Evolutionary conservation across 2,797 vertebrate genomes (phyloP), one percentile per base, ranked within the genome.

Genomic region (Danio kyathit): DNA sequence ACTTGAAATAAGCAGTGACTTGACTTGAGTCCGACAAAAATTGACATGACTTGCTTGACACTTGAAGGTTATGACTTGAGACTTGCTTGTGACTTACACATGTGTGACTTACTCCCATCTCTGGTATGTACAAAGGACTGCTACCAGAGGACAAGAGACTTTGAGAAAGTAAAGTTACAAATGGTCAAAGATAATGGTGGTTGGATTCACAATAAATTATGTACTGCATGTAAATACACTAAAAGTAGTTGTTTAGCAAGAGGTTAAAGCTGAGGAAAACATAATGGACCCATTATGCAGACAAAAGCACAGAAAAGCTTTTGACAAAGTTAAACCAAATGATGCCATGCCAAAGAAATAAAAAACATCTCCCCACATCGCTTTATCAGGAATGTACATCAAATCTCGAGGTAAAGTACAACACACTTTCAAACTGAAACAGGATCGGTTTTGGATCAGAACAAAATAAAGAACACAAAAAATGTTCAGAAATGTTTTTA

Each of bases 381-480:
- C 98, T 63, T 95, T 99, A 91, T 96, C 97, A 0, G 98, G 98
- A 89, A 99, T 99, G 98, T 99, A 94, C 92, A 99, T 99, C 92
- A 99, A 99, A 88, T 97, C 98, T 7, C 97, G 98, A 81, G 98
- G 97, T 56, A 99, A 99, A 95, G 96, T 99, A 90, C 92, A 98
- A 88, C 91, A 99, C 88, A 99, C 98, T 74, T 99, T 99, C 89
- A 99, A 99, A 92, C 96, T 99, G 79, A 98, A 99, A 89, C 98
- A 99, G 87, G 98, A 99, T 93, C 98, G 99, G 91, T 92, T 99
- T 74, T 99, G 98, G 98, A 97, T 99, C 60, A 97, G 98, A 90
- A 99, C 98, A 79, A 99, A 99, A 99, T 98, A 99, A 92, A 96
- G 98, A 91, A 99, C 98, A 76, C 98, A 99, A 95, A 99, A 99